A percentile compares a stretch with the other conserved stretches of the same genome.
Conservation (phyloP, 2,797 vertebrate species). For the Acanthopagrus latus region DNA sequence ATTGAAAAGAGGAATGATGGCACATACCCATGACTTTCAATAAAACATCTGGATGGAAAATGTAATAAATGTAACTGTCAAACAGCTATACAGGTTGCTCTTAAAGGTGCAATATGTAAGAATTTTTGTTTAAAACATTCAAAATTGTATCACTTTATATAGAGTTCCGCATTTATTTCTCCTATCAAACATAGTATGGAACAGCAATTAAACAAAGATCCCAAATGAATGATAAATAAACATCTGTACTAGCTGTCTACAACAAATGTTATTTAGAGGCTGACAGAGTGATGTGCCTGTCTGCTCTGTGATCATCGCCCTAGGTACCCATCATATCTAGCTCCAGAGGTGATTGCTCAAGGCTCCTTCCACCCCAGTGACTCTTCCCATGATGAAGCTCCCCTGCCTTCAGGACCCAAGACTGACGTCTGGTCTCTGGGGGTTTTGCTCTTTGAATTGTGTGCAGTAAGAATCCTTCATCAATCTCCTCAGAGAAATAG, state of each 20-base stretch:
- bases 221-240: background rate
- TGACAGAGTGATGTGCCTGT: constrained; percentile 29
- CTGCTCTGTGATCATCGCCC: constrained; percentile 44
- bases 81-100: constrained; percentile 28
- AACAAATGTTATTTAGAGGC: background rate
- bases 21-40: constrained; percentile 34
- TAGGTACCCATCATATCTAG: constrained; percentile 96
- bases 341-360: constrained; percentile 96
- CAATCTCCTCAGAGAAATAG: background rate
- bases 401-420: constrained; percentile 93
- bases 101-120: no score
- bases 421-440: constrained; percentile 97
- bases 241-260: background rate
- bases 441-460: constrained; percentile 95
- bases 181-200: background rate
- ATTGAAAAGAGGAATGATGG: constrained; percentile 60
- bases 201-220: background rate
- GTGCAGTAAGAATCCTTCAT: constrained; percentile 87
- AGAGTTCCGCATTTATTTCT: background rate
- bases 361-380: constrained; percentile 90
- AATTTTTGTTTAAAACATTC: no score
- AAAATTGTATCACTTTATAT: no score
- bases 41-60: constrained; percentile 67
- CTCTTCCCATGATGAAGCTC: constrained; percentile 86
- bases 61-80: constrained; percentile 49